phyloP scores from a whole-genome alignment of 2,113 vertebrate species.

The Leucopsar rothschildi region DNA sequence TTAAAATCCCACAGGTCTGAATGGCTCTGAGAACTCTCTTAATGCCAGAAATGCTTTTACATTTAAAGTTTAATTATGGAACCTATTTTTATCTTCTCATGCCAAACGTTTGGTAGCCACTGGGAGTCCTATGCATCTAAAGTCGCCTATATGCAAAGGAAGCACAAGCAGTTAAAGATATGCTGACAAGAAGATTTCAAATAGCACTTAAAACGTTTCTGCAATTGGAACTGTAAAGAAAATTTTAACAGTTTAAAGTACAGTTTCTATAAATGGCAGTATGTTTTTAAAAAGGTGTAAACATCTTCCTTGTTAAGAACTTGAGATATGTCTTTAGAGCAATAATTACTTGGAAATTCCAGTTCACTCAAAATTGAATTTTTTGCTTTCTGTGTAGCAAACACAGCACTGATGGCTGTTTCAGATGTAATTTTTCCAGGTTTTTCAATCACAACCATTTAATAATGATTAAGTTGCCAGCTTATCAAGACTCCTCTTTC shows the following conservation, averaged over 20 bases:
- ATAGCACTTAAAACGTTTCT: background rate
- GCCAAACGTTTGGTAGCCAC: background rate
- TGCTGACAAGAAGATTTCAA: background rate
- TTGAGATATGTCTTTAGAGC: background rate
- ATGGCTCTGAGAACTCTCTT: background rate
- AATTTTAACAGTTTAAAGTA: background rate
- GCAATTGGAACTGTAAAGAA: background rate
- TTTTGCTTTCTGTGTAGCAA: background rate
- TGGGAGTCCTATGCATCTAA: background rate
- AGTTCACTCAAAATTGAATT: background rate
- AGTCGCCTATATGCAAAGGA: background rate
- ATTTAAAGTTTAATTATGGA: background rate
- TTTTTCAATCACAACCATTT: background rate
- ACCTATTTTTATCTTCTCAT: background rate
- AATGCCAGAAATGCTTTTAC: background rate
- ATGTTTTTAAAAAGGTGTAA: background rate
- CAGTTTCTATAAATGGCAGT: background rate
- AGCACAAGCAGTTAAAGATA: background rate
- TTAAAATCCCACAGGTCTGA: background rate
- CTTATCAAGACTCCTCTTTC: background rate
- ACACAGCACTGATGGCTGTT: background rate
- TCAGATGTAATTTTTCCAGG: background rate
- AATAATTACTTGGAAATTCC: background rate
- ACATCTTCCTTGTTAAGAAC: background rate
- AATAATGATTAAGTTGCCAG: background rate